Base-by-base conservation (phyloP, 1,140 invertebrate genomes). In the Drosophila kanapiae region DNA sequence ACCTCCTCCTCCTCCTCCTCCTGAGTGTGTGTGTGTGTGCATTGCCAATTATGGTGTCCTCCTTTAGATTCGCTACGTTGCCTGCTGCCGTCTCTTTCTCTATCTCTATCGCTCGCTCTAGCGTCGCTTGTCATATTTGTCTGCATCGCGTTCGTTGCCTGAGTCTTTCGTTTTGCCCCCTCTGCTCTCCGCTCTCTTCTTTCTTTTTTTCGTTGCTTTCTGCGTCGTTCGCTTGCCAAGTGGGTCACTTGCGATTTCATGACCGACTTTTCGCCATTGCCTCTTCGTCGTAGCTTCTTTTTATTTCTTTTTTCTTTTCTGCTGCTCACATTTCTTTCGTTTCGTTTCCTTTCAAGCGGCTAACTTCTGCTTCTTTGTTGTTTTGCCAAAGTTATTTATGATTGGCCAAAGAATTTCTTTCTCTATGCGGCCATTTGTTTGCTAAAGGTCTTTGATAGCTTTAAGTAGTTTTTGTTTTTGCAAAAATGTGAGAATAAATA, bases 221-320 rank as follows among this genome's bases (percentile, higher is more conserved):
- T 79, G 70, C 76, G 59, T 78, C 80, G 82, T 78, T 80, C 75
- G 80, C 58, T 80, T 88, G 80, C 85, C 78, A 90, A 90, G 85
- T 90, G 75, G 85, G 85, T 90, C 85, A 90, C 85, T 90, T 90
- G 85, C 85, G 85, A 90, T 90, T 90, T 90, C 85, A 90, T 90
- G 85, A 90, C 85, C 85, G 85, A 90, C 85, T 90, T 88, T 78
- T 82, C 69, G 67, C 42, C 48, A 71, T 70, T 81, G 62, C 49
- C 47, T 71, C 63, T 79, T 74, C 62, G 47, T 45, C 60, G 59
- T 62, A 57, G 62, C 53, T 51, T 51, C 61, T 62, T 68, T 68
- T 76, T 49, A 16, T 37, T 54, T 16, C 13, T 35, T 9, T 62
- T 27, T 61, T n/a, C n/a, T n/a, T 68, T 61, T 37, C 29, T 57